Evolutionary conservation across 2,888 invertebrate genomes (phyloP).

Genomic region (Mamestra brassicae): DNA sequence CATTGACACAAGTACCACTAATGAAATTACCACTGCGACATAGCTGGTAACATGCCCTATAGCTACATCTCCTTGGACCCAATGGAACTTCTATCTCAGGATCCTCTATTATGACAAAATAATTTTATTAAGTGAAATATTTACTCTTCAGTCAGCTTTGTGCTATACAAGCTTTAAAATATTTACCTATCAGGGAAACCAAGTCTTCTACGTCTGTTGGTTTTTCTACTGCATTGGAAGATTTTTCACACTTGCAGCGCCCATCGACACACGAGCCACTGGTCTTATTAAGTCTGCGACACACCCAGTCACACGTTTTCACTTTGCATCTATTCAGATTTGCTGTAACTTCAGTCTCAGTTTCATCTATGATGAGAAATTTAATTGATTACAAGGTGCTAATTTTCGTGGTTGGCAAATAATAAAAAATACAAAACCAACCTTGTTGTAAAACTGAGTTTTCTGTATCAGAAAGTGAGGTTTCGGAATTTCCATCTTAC

Average conservation of each 20-base stretch:
- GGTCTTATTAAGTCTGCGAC: conserved; percentile 11
- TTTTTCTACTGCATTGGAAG: conserved; percentile 11
- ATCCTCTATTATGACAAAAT: too few species aligned
- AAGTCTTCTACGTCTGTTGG: too few species aligned
- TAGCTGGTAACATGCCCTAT: too few species aligned
- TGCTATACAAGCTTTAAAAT: too few species aligned
- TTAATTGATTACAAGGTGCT: neutral
- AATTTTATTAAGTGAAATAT: too few species aligned
- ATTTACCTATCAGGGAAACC: too few species aligned
- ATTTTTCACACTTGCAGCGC: conserved; percentile 40
- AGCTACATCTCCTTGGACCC: too few species aligned
- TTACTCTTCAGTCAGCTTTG: too few species aligned
- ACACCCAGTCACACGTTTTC: conserved; percentile 21
- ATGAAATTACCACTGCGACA: neutral
- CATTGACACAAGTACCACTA: conserved; percentile 26
- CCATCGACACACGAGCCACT: conserved; percentile 34
- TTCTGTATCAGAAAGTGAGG: neutral
- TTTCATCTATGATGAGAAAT: conserved; percentile 10
- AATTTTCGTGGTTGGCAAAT: neutral
- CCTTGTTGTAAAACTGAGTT: too few species aligned
- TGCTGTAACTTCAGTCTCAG: neutral
- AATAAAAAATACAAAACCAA: too few species aligned
- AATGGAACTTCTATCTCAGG: too few species aligned
- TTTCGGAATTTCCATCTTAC: neutral
- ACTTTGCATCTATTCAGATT: conserved; percentile 1